These are phyloP conservation scores for Brachionus rotundiformis DNA, from an alignment of 1,140 invertebrate species.

Conservation along the genomic window DNA sequence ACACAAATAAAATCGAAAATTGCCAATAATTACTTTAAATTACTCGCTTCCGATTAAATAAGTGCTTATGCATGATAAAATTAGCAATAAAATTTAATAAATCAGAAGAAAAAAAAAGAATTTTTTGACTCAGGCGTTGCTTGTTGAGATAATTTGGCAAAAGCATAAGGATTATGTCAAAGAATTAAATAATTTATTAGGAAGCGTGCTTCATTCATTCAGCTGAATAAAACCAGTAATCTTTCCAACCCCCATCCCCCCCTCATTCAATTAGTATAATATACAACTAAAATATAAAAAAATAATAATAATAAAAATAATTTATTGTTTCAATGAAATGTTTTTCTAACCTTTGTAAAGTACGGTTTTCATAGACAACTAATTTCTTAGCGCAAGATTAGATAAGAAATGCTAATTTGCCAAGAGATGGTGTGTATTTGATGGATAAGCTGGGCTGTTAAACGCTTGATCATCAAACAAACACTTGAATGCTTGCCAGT, in stretches of 20 bases:
- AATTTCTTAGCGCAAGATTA: background rate
- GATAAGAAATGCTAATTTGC: background rate
- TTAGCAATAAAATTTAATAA: conserved; percentile 15
- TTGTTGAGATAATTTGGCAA: background rate
- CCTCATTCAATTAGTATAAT: background rate
- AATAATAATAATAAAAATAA: background rate
- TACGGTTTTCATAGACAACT: background rate
- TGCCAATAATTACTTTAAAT: conserved; percentile 19
- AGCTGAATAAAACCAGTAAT: background rate
- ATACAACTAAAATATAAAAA: background rate
- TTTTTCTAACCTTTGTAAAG: background rate
- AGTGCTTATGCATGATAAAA: conserved; percentile 43
- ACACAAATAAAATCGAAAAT: background rate
- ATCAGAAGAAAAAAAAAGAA: background rate
- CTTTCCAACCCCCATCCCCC: too few relatives aligned
- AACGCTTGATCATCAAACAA: background rate
- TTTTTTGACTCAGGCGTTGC: background rate
- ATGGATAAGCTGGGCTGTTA: background rate
- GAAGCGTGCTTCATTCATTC: background rate
- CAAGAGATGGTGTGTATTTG: background rate
- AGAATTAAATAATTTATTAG: background rate
- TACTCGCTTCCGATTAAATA: conserved; percentile 41
- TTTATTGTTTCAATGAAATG: background rate
- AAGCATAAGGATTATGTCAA: background rate
- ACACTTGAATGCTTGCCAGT: background rate